Evolutionary conservation across 2,888 invertebrate species (phyloP).

Genomic region (Ophion slaviceki): DNA sequence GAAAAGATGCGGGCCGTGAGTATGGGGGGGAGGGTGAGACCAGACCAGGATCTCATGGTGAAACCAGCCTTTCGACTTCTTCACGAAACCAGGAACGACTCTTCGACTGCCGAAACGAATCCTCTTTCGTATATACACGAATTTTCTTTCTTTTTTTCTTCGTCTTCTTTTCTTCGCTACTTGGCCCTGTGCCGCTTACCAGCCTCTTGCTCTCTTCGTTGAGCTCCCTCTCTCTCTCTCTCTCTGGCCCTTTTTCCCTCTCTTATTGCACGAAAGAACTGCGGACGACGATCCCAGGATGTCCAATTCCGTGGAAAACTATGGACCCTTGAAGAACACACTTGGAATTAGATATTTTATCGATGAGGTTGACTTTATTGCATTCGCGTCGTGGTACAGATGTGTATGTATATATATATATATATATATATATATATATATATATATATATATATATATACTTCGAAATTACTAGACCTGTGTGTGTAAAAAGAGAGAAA

Average conservation of each 20-base stretch:
- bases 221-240: too few relatives aligned
- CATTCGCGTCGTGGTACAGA: slow-evolving; percentile 2
- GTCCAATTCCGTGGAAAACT: slow-evolving; percentile 20
- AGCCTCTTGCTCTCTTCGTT: not conserved
- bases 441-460: too few relatives aligned
- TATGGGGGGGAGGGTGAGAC: slow-evolving; percentile 8
- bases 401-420: not conserved
- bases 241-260: not conserved
- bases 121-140: slow-evolving; percentile 45
- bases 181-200: slow-evolving; percentile 43
- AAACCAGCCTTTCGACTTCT: slow-evolving; percentile 53
- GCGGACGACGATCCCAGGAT: slow-evolving; percentile 10
- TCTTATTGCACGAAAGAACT: slow-evolving; percentile 28
- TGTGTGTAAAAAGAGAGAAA: too few relatives aligned
- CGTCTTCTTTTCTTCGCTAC: slow-evolving; percentile 40
- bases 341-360: slow-evolving; percentile 33
- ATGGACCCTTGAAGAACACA: slow-evolving; percentile 13
- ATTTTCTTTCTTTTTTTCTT: slow-evolving; percentile 37
- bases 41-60: slow-evolving; percentile 42
- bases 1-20: slow-evolving; percentile 11
- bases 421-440: too few relatives aligned
- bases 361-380: slow-evolving; percentile 9
- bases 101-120: slow-evolving; percentile 57
- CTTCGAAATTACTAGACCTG: too few relatives aligned
- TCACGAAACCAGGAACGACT: slow-evolving; percentile 48